Evolutionary conservation across 1,140 invertebrate species (phyloP), one percentile per base, ranked within the genome.

Genomic region (Tyrophagus putrescentiae): DNA sequence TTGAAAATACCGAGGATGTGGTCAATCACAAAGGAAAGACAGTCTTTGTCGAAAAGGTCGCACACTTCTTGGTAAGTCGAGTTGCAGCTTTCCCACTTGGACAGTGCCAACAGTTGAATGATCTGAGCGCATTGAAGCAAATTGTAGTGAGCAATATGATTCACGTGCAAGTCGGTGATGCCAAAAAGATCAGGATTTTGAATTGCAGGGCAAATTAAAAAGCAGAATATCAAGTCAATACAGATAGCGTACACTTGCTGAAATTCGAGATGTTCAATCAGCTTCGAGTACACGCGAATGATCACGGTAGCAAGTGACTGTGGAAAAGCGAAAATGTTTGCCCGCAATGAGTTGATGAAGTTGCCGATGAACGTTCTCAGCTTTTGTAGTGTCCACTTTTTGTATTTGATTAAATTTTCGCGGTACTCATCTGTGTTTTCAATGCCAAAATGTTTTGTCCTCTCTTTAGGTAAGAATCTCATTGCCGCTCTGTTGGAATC

Each of bases 121-220:
- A 96, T 88, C 71, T 94, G 87, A 3, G 79, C 79, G 62, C 80
- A 73, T 70, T 76, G 90, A 70, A 92, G 91, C 4, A 96, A 76
- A 78, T 96, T 96, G 70, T 89, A 91, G 27, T 90, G 74, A 4
- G 88, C 87, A 33, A 92, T 81, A 64, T 87, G 81, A 58, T 85
- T 89, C 32, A 97, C 87, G 50, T 65, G 63, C 1, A 85, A 84
- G 69, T 95, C 92, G 0, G 86, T 87, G 45, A 97, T 87, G n/a
- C 91, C 92, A 72, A 91, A 84, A 0, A 88, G 84, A 73, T 97
- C 93, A 0, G 94, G 93, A 75, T 95, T 90, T 28, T 93, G 85
- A 44, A 98, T 89, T 0, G 91, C 93, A 7, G 91, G 90, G 69
- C 93, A 98, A 61, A 98, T 88, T 65, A 96, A 96, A 66, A 88